Evolutionary conservation across 2,888 invertebrate species (phyloP), one percentile per base, ranked within the genome.

Genomic region (Andrena marginata): DNA sequence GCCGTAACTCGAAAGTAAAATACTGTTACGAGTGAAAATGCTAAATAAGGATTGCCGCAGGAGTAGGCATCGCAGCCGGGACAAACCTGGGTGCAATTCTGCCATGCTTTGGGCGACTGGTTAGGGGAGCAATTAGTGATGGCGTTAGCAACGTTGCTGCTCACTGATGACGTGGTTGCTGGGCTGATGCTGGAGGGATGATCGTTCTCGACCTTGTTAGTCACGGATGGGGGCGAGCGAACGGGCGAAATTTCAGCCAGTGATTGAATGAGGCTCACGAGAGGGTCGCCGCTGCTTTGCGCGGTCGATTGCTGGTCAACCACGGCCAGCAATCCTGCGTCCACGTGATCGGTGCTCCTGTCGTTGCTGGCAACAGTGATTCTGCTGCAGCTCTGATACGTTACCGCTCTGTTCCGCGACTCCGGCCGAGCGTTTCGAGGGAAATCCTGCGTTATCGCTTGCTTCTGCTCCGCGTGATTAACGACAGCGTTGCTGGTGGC

Each of bases 81-180:
- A 93, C 93, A 91, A 94, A 94, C 94, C 94, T 94, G 93, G 82
- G 84, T 91, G 89, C 91, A 85, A 84, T 80, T 91, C 90, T 93
- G 94, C 94, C 94, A 94, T 93, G 93, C 93, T 93, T 93, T 94
- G 91, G 93, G 93, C 89, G 93, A 93, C 87, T 93, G 93, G 87
- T 93, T 93, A 91, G 92, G 92, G 89, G 92, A 92, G 87, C 92
- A 89, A 91, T 93, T 93, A 91, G 91, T 92, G 90, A 89, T 85
- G 86, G 86, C 89, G 87, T 88, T 91, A 88, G 85, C 85, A 84
- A 77, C 85, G 82, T 84, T 89, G 89, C 85, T 82, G 79, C 82
- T 84, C 51, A 85, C 79, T 75, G 80, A 77, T 56, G 87, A 68
- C 75, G 78, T 49, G 54, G 83, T 78, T 63, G 79, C 62, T 35